These are phyloP conservation scores for Protophormia terraenovae DNA, from an alignment of 2,888 invertebrate genomes.

Conservation along the genomic window DNA sequence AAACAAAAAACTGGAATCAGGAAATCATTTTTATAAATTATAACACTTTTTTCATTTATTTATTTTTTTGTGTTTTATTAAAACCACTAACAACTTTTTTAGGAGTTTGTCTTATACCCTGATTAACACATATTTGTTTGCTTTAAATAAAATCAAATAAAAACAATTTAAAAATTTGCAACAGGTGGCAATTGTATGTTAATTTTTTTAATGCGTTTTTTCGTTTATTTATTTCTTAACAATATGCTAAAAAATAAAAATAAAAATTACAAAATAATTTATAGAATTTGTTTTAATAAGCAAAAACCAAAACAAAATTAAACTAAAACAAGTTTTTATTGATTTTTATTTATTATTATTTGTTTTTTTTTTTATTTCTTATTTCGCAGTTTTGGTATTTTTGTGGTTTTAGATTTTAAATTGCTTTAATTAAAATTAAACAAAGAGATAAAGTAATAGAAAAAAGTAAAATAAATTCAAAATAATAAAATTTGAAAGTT, in stretches of 20 bases:
- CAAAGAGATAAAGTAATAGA: no score
- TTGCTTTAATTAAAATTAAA: no score
- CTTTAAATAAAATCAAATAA: not conserved
- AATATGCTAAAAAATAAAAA: no score
- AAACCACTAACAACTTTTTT: not conserved
- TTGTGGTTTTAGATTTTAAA: not conserved
- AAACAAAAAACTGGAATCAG: not conserved
- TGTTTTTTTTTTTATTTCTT: no score
- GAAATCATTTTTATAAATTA: not conserved
- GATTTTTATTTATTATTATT: not conserved
- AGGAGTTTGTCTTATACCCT: not conserved
- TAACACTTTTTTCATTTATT: not conserved
- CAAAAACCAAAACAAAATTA: not conserved
- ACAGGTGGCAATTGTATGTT: constrained; percentile 25
- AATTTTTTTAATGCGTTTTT: constrained; percentile 18
- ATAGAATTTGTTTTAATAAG: constrained; percentile 26
- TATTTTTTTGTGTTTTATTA: no score
- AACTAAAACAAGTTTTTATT: not conserved
- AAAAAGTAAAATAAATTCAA: no score
- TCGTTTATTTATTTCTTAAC: not conserved
- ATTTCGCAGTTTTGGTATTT: not conserved
- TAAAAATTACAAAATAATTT: constrained; percentile 20
- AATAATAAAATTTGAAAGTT: no score
- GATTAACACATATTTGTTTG: not conserved
- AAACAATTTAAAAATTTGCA: not conserved